Conservation (phyloP, 2,888 invertebrate species). For the Callosobruchus maculatus region DNA sequence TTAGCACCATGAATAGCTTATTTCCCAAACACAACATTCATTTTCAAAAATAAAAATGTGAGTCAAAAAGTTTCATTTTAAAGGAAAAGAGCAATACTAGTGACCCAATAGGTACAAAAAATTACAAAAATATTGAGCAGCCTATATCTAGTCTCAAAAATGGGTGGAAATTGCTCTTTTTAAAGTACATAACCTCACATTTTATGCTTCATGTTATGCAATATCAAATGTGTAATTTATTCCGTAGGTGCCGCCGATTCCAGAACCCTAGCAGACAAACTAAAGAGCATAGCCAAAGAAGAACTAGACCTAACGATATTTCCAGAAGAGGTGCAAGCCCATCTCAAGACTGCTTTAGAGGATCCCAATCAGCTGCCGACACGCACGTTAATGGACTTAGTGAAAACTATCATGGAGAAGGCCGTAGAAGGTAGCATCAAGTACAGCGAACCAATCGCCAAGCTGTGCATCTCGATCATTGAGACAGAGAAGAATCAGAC, state of each 20-base stretch:
- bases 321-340: slow-evolving; percentile 67
- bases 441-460: slow-evolving; percentile 79
- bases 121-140: too few relatives aligned
- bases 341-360: slow-evolving; percentile 72
- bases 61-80: too few relatives aligned
- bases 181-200: too few relatives aligned
- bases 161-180: too few relatives aligned
- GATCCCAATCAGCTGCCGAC: slow-evolving; percentile 77
- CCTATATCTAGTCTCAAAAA: too few relatives aligned
- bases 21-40: too few relatives aligned
- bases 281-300: slow-evolving; percentile 62
- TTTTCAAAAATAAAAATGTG: too few relatives aligned
- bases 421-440: slow-evolving; percentile 74
- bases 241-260: slow-evolving; percentile 66
- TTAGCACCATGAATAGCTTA: too few relatives aligned
- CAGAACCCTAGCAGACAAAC: slow-evolving; percentile 63
- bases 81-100: too few relatives aligned
- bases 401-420: slow-evolving; percentile 74
- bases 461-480: slow-evolving; percentile 81
- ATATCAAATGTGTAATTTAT: not conserved
- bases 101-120: too few relatives aligned
- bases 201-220: too few relatives aligned
- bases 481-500: slow-evolving; percentile 85
- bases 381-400: slow-evolving; percentile 78
- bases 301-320: slow-evolving; percentile 76